A percentile compares a stretch with the other conserved stretches of the same genome.
phyloP scores from a whole-genome alignment of 2,797 vertebrate genomes.

The Coreius guichenoti region DNA sequence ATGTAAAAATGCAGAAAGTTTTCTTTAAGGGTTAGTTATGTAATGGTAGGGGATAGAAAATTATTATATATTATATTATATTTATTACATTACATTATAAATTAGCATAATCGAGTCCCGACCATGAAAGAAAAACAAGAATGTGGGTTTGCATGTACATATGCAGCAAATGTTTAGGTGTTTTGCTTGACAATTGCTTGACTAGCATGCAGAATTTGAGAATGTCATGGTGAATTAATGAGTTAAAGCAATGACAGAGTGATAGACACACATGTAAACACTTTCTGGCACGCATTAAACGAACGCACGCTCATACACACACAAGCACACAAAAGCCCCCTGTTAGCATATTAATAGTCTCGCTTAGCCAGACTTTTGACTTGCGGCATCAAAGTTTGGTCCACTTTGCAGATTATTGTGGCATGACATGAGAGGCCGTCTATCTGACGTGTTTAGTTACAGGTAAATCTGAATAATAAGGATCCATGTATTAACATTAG shows the following conservation, averaged over 20 bases:
- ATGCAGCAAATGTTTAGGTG: background rate
- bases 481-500: background rate
- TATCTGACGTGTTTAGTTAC: background rate
- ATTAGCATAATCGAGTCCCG: background rate
- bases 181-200: conserved; percentile 34
- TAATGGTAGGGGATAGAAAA: too few relatives aligned
- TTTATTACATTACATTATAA: background rate
- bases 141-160: background rate
- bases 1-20: too few relatives aligned
- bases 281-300: conserved; percentile 7
- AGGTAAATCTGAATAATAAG: background rate
- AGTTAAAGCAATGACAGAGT: conserved; percentile 22
- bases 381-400: background rate
- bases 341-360: conserved; percentile 19
- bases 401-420: conserved; percentile 1
- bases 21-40: too few relatives aligned
- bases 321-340: conserved; percentile 16
- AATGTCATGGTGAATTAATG: conserved; percentile 45
- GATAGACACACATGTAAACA: conserved; percentile 37
- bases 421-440: background rate
- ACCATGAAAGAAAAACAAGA: background rate
- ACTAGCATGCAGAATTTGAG: conserved; percentile 23
- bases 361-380: background rate
- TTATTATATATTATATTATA: background rate
- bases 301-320: conserved; percentile 12